Percentiles rank a stretch among this genome's conserved stretches.
These are phyloP conservation scores for Cephus nigrinus DNA, from an alignment of 2,888 invertebrate genomes.

Conservation along the genomic window DNA sequence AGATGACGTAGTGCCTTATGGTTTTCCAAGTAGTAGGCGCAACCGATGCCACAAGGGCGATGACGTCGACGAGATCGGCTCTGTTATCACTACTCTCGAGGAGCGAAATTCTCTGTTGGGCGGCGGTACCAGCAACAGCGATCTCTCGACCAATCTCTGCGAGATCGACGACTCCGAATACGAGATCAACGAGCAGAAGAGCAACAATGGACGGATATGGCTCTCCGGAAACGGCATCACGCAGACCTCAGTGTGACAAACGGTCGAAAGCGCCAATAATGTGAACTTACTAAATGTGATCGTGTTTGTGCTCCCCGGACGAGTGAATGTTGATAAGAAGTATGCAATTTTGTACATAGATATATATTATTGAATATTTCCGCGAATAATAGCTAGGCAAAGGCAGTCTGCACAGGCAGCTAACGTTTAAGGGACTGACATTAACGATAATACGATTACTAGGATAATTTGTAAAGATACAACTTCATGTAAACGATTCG, in stretches of 20 bases:
- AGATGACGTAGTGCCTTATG: constrained; percentile 68
- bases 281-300: constrained; percentile 34
- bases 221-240: constrained; percentile 61
- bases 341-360: constrained; percentile 57
- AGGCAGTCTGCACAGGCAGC: constrained; percentile 54
- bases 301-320: constrained; percentile 31
- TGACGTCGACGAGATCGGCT: constrained; percentile 74
- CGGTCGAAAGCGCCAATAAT: constrained; percentile 16
- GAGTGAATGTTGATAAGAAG: constrained; percentile 39
- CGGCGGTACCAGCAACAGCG: constrained; percentile 81
- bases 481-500: background rate
- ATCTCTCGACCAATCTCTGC: constrained; percentile 88
- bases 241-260: constrained; percentile 66
- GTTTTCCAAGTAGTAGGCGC: constrained; percentile 67
- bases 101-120: constrained; percentile 82
- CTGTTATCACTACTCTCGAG: constrained; percentile 78
- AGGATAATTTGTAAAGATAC: constrained; percentile 8
- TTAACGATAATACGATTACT: constrained; percentile 4
- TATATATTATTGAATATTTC: constrained; percentile 35
- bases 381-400: constrained; percentile 27
- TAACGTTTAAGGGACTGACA: constrained; percentile 39
- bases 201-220: constrained; percentile 60
- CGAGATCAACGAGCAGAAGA: constrained; percentile 69
- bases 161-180: constrained; percentile 92
- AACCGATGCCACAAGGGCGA: constrained; percentile 63